Conservation (phyloP, 2,113 vertebrate species). For the Zosterops hypoxanthus region DNA sequence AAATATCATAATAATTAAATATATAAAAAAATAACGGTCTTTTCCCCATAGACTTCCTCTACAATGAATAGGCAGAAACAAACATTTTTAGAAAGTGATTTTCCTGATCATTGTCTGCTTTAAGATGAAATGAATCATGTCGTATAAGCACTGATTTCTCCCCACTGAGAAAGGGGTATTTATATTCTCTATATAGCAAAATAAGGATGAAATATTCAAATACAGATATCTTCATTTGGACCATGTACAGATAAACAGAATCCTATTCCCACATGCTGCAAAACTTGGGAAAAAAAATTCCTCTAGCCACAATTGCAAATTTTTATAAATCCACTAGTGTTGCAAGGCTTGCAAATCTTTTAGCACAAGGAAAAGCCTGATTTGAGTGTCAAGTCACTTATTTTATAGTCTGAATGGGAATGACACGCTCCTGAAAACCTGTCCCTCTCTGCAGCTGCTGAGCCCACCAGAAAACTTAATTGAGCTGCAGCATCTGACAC, state of each 20-base stretch:
- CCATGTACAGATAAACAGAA: neutral
- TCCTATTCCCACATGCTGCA: neutral
- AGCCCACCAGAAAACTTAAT: neutral
- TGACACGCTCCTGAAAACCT: neutral
- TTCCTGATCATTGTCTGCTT: neutral
- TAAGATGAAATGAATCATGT: neutral
- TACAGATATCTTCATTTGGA: neutral
- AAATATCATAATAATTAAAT: no score
- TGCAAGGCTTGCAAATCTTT: neutral
- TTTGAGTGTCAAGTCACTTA: neutral
- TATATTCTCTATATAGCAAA: neutral
- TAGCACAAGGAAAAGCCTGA: neutral
- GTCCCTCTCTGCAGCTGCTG: neutral
- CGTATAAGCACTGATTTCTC: neutral
- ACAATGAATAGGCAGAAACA: neutral
- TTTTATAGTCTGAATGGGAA: neutral
- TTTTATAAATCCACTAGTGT: neutral
- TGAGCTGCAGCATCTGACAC: neutral
- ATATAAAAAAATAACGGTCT: neutral
- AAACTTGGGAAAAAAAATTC: neutral
- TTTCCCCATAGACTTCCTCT: neutral
- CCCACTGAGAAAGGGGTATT: neutral
- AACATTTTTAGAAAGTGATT: neutral
- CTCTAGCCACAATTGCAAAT: neutral
- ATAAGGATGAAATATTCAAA: neutral